Evolutionary conservation across 2,113 vertebrate species (phyloP).

Genomic region (Zonotrichia leucophrys): DNA sequence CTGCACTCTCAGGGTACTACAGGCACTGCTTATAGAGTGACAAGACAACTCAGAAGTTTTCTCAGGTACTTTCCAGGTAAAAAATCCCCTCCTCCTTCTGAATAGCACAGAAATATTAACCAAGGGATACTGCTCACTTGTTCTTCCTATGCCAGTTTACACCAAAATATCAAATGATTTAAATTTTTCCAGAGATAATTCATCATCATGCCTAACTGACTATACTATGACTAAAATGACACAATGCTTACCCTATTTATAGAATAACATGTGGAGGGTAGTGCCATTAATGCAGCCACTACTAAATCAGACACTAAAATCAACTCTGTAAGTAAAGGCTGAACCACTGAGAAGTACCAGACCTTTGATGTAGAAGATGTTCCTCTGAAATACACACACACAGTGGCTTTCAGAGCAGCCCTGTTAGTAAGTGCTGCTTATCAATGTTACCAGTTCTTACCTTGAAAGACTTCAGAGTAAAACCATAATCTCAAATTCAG

Average conservation of each 20-base stretch:
- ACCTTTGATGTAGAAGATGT: background rate
- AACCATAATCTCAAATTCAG: background rate
- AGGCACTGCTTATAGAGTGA: background rate
- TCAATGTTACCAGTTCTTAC: background rate
- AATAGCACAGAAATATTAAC: background rate
- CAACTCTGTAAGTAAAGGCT: background rate
- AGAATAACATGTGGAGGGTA: background rate
- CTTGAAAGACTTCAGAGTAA: background rate
- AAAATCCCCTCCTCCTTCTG: background rate
- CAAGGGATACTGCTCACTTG: background rate
- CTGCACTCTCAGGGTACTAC: background rate
- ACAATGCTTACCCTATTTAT: background rate
- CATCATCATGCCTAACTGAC: slow-evolving; percentile 39
- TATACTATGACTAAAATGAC: background rate
- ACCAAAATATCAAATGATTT: background rate
- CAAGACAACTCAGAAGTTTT: background rate
- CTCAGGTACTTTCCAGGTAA: background rate
- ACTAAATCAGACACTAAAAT: background rate
- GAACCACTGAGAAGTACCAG: background rate
- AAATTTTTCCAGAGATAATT: slow-evolving; percentile 36
- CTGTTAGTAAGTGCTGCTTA: background rate
- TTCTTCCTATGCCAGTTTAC: background rate
- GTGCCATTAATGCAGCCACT: background rate
- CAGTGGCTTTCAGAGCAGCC: background rate
- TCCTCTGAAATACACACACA: background rate